Conservation (phyloP, 2,113 vertebrate genomes). For the Pionites leucogaster region DNA sequence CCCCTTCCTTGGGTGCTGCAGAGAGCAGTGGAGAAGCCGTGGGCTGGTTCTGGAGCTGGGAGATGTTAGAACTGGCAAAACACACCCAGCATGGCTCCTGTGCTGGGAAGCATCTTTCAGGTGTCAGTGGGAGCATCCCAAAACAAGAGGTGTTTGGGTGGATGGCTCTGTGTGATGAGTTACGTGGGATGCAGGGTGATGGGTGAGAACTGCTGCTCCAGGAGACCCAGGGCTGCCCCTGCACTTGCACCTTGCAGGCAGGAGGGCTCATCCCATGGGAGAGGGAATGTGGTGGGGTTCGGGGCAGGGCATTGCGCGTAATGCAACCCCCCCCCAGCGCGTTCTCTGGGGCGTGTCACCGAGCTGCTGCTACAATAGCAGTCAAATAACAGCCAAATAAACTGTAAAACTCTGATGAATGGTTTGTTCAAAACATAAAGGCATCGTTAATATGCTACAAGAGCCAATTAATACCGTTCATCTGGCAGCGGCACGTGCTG, state of each 20-base stretch:
- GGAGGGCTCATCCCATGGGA: not conserved
- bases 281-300: not conserved
- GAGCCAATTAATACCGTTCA: not conserved
- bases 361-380: not conserved
- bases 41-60: not conserved
- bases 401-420: not conserved
- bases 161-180: rapidly evolving
- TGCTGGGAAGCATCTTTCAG: not conserved
- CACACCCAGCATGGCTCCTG: rapidly evolving
- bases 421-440: not conserved
- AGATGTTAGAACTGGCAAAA: not conserved
- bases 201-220: not conserved
- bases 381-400: not conserved
- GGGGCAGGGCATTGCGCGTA: not conserved
- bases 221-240: not conserved
- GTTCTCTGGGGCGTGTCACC: not conserved
- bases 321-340: rapidly evolving
- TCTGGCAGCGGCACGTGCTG: not conserved
- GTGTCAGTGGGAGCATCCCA: not conserved
- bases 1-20: not conserved
- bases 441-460: not conserved
- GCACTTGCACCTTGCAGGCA: not conserved
- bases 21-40: not conserved
- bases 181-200: not conserved
- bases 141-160: not conserved